Conservation (phyloP, 2,113 vertebrate species). For the Amazona vittata region DNA sequence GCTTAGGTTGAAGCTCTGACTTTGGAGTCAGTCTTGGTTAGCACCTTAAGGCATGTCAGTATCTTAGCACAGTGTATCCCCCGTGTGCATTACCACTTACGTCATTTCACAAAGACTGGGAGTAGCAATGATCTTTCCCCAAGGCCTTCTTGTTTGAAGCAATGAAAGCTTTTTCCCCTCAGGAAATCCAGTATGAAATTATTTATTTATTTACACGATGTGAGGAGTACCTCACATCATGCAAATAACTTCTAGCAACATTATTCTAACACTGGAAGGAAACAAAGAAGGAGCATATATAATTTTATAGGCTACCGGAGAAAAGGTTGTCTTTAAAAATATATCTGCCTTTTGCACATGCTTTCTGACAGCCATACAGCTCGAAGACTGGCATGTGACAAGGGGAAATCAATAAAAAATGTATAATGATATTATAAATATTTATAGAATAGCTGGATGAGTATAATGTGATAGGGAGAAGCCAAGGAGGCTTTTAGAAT, state of each 20-base stretch:
- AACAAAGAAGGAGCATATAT: background rate
- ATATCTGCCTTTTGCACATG: background rate
- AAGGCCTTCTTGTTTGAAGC: background rate
- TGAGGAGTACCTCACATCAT: background rate
- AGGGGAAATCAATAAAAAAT: conserved; percentile 17
- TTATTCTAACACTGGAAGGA: background rate
- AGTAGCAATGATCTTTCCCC: background rate
- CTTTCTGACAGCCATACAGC: background rate
- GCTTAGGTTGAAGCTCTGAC: background rate
- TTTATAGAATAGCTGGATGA: background rate
- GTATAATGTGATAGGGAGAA: background rate
- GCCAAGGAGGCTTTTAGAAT: background rate
- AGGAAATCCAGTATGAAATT: background rate
- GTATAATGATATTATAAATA: conserved; percentile 6
- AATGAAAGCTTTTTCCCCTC: background rate
- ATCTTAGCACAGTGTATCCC: rapidly evolving
- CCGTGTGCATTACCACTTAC: background rate
- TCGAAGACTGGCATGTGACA: background rate
- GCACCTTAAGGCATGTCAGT: background rate
- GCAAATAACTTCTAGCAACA: background rate
- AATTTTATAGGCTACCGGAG: background rate
- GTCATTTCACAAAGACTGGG: background rate
- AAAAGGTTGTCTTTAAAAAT: background rate
- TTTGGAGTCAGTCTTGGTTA: background rate
- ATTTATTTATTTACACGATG: background rate